Evolutionary conservation across 2,113 vertebrate species (phyloP), one percentile per base, ranked within the genome.

Genomic region (Corythornis vintsioides): DNA sequence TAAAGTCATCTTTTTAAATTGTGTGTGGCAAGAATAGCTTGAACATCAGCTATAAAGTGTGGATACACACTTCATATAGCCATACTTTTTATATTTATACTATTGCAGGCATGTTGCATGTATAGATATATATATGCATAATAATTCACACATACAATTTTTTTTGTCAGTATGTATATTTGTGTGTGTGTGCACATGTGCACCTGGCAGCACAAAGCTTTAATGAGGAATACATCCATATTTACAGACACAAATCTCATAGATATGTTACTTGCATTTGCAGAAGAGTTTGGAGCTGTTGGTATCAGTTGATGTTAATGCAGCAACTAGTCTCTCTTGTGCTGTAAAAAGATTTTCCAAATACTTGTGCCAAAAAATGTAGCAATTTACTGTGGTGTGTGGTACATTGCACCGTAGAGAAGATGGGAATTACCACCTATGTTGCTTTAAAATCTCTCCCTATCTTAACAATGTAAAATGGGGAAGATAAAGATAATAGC

Each of bases 61-160:
- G 21, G 22, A 2, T 7, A 35, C 0, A 2, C 12, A n/a, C 1
- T 25, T 61, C 24, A 9, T 3, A 10, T 6, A 35, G 45, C 15
- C 35, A 12, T 19, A 2, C 10, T 14, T 66, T 61, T 43, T 1
- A 11, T 29, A 22, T 29, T 61, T 43, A 5, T 66, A 17, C 16
- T 69, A 3, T 4, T 60, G 7, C 28, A 59, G 35, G 20, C 43
- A 50, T 15, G 29, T 85, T 78, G 40, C 0, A 4, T 57, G 8
- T 20, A 2, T 38, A 6, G 33, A 18, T 38, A 50, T 50, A 11
- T 22, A 25, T 16, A 15, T 53, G 9, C 3, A 29, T n/a, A n/a
- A 38, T 13, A 59, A 60, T 74, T 43, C 7, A 11, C 2, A 9
- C 7, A 7, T 13, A 50, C 2, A 50, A 0, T 48, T 25, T 42